A percentile compares a stretch with the other conserved stretches of the same genome.
phyloP scores from a whole-genome alignment of 1,140 invertebrate genomes.

The Helicoverpa armigera region DNA sequence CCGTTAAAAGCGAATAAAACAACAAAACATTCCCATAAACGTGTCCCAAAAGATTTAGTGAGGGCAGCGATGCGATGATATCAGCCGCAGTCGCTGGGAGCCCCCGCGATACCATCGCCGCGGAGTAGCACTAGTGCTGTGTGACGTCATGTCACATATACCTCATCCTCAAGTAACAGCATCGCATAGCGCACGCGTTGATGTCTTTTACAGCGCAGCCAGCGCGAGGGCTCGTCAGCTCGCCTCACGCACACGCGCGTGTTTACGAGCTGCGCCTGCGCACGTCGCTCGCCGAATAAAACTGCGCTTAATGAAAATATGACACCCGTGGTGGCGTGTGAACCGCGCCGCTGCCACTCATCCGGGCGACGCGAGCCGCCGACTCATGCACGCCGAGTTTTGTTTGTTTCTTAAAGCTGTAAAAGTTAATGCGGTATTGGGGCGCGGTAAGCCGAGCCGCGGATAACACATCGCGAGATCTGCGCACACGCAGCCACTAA shows the following conservation, averaged over 20 bases:
- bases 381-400: not conserved
- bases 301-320: conserved; percentile 46
- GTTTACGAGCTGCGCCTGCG: conserved; percentile 13
- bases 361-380: not conserved
- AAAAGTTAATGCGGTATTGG: not conserved
- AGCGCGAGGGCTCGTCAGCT: not conserved
- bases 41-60: conserved; percentile 31
- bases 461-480: too few relatives aligned
- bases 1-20: conserved; percentile 26
- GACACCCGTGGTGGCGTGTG: conserved; percentile 20
- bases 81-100: conserved; percentile 1
- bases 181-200: not conserved
- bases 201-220: conserved; percentile 25
- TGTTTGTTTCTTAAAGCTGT: not conserved
- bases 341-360: conserved; percentile 24
- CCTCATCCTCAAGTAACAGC: not conserved
- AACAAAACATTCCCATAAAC: conserved; percentile 24
- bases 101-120: not conserved
- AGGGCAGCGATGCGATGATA: conserved; percentile 9
- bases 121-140: not conserved
- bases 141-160: too few relatives aligned
- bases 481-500: too few relatives aligned
- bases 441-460: not conserved
- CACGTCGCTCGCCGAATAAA: conserved; percentile 30
- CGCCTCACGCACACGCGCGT: not conserved